Evolutionary conservation across 2,113 vertebrate species (phyloP).

Genomic region (Albula glossodonta): DNA sequence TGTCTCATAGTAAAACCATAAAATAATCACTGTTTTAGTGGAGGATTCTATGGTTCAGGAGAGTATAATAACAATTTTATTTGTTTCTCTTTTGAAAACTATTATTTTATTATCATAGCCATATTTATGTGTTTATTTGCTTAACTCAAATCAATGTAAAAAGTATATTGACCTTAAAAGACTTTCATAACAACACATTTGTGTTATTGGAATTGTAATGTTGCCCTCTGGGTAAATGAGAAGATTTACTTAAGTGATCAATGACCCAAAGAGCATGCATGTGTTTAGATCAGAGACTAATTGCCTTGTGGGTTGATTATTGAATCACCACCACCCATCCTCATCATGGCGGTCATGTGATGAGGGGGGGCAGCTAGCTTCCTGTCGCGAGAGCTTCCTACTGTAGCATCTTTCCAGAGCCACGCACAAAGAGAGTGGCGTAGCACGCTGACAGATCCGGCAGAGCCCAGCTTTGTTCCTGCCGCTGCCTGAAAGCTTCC

Average conservation of each 20-base stretch:
- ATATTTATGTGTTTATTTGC: not conserved
- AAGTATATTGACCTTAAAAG: not conserved
- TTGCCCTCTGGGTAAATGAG: not conserved
- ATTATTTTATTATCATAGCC: not conserved
- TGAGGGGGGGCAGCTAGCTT: too few species aligned
- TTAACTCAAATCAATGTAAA: not conserved
- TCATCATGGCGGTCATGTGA: not conserved
- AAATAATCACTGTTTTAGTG: not conserved
- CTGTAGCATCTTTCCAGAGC: not conserved
- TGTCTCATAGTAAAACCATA: not conserved
- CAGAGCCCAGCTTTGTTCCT: not conserved
- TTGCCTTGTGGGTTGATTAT: slow-evolving; percentile 64
- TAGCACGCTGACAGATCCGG: not conserved
- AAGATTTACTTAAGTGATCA: not conserved
- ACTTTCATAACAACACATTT: not conserved
- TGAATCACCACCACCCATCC: slow-evolving; percentile 23
- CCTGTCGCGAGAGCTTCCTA: not conserved
- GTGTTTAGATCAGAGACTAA: slow-evolving; percentile 55
- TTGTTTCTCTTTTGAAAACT: not conserved
- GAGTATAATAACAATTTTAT: not conserved
- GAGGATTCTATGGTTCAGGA: too few species aligned
- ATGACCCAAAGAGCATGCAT: not conserved
- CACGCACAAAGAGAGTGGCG: not conserved
- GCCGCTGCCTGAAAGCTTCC: not conserved
- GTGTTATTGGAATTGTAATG: not conserved